phyloP scores from a whole-genome alignment of 2,113 vertebrate genomes.

The Leptosomus discolor region DNA sequence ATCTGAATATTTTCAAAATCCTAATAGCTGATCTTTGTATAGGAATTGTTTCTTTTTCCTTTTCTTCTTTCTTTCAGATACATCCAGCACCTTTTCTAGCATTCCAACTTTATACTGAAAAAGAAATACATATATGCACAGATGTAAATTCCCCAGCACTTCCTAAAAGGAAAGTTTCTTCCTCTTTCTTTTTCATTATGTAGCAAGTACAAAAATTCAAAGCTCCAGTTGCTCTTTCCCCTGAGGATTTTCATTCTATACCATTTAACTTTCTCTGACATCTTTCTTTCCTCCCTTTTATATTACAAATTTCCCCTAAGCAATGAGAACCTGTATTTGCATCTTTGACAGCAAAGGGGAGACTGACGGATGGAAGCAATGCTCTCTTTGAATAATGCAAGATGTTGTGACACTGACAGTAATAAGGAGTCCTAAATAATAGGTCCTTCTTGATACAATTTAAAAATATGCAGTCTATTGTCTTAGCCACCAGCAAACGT shows the following conservation, averaged over 20 bases:
- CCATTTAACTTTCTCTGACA: slow-evolving; percentile 64
- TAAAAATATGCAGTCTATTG: slow-evolving; percentile 68
- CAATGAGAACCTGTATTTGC: slow-evolving; percentile 65
- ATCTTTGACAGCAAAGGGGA: slow-evolving; percentile 77
- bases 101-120: background rate
- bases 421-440: slow-evolving; percentile 73
- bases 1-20: background rate
- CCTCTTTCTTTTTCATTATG: background rate
- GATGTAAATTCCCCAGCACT: background rate
- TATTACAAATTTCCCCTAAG: slow-evolving; percentile 60
- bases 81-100: background rate
- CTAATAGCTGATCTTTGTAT: background rate
- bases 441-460: slow-evolving; percentile 65
- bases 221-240: slow-evolving; percentile 12
- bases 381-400: slow-evolving; percentile 75
- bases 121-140: background rate
- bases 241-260: slow-evolving; percentile 8
- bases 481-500: slow-evolving; percentile 48
- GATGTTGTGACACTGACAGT: slow-evolving; percentile 72
- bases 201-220: background rate
- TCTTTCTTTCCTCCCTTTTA: slow-evolving; percentile 33
- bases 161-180: background rate
- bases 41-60: background rate
- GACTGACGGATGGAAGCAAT: slow-evolving; percentile 71
- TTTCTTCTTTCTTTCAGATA: background rate